A percentile compares a stretch with the other conserved stretches of the same genome.
Conservation (phyloP, 2,888 invertebrate species). For the Selenia dentaria region DNA sequence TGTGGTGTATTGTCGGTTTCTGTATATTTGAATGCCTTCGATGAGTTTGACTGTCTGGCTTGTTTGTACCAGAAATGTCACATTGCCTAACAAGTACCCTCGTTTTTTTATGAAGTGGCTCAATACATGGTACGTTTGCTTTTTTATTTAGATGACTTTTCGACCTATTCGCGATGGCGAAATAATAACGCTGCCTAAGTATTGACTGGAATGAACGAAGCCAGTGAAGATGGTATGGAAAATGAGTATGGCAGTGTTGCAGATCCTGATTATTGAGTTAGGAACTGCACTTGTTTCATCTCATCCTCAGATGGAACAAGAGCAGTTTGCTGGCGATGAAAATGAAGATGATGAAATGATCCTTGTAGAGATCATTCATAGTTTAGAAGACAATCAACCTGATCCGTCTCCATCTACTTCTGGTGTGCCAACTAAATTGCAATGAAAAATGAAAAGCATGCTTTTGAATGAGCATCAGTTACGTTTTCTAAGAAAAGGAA, state of each 20-base stretch:
- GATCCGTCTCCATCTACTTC: conserved; percentile 3
- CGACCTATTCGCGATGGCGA: not conserved
- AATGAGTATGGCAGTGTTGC: not conserved
- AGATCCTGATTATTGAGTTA: not conserved
- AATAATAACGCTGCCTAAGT: conserved; percentile 4
- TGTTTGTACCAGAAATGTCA: conserved; percentile 11
- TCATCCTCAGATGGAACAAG: not conserved
- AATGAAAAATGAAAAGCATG: conserved; percentile 1
- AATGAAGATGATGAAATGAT: conserved; percentile 6
- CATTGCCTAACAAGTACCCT: conserved; percentile 6
- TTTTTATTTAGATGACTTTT: not conserved
- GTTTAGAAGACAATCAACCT: conserved; percentile 9
- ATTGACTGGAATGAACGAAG: conserved; percentile 2
- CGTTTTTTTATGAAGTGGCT: not conserved
- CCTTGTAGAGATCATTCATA: conserved; percentile 9
- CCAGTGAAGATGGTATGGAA: conserved; percentile 5
- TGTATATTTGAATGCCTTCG: not conserved
- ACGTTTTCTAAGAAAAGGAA: not conserved
- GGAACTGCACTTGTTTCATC: too few relatives aligned
- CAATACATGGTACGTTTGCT: not conserved
- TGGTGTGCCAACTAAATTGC: not conserved
- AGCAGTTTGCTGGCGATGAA: conserved; percentile 12
- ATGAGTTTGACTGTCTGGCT: not conserved
- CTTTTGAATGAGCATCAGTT: not conserved
- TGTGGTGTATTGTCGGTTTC: not conserved